Percentiles rank a stretch among this genome's conserved stretches.
These are phyloP conservation scores for Melinaea menophilus DNA, from an alignment of 2,888 invertebrate genomes.

Conservation along the genomic window DNA sequence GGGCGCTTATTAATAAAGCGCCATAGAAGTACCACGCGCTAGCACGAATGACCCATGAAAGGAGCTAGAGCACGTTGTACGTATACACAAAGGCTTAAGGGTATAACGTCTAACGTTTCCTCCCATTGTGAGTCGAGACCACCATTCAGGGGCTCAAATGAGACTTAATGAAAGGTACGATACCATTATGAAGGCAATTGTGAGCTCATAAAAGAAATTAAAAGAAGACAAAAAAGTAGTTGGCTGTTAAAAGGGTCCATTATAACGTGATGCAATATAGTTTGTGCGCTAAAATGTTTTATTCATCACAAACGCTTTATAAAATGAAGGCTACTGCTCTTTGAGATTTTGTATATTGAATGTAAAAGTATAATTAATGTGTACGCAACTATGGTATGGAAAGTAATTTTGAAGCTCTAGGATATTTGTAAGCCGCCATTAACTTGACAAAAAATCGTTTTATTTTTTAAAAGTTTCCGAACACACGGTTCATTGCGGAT, in stretches of 20 bases:
- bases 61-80: constrained; percentile 51
- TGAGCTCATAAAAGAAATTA: constrained; percentile 72
- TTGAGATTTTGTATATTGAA: neutral
- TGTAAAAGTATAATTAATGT: neutral
- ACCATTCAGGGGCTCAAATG: constrained; percentile 67
- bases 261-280: constrained; percentile 5
- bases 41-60: constrained; percentile 60
- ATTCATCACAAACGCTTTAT: neutral
- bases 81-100: constrained; percentile 63
- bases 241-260: constrained; percentile 24
- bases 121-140: constrained; percentile 62
- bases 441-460: neutral
- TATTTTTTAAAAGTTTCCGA: neutral
- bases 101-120: constrained; percentile 62
- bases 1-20: constrained; percentile 57
- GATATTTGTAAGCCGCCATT: neutral
- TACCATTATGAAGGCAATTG: constrained; percentile 72
- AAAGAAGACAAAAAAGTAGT: constrained; percentile 60
- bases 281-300: constrained; percentile 4
- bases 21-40: constrained; percentile 46
- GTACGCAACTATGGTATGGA: neutral
- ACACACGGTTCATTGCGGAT: too few relatives aligned
- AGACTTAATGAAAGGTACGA: constrained; percentile 72
- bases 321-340: neutral
- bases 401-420: neutral